Percentiles rank a stretch among this genome's conserved stretches.
Conservation (phyloP, 2,113 vertebrate genomes). For the Perognathus longimembris region DNA sequence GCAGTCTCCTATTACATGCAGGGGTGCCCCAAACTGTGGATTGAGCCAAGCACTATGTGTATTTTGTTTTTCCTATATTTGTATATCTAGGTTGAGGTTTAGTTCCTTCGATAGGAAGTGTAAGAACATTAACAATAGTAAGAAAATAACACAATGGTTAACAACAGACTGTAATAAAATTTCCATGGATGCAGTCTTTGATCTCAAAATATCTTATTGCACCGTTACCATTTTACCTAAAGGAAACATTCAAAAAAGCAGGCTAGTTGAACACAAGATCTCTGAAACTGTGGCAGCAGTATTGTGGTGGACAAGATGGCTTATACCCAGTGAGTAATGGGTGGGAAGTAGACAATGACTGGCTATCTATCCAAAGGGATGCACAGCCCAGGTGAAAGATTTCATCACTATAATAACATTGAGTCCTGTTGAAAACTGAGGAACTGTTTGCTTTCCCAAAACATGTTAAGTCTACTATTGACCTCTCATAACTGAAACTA, state of each 20-base stretch:
- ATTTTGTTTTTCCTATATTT: neutral
- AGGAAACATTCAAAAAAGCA: neutral
- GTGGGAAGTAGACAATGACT: neutral
- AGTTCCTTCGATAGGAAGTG: neutral
- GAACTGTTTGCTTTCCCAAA: neutral
- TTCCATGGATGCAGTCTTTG: neutral
- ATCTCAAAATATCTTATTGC: neutral
- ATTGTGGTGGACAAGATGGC: neutral
- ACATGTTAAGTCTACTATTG: neutral
- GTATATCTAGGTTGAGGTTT: neutral
- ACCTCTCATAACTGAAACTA: neutral
- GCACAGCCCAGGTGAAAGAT: neutral
- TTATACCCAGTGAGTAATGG: neutral
- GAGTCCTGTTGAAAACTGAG: neutral
- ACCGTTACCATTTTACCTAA: neutral
- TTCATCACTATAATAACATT: neutral
- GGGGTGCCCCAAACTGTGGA: neutral
- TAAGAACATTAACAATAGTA: neutral
- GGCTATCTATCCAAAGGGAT: neutral
- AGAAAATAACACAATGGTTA: neutral
- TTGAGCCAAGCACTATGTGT: neutral
- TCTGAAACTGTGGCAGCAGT: neutral
- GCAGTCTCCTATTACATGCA: neutral
- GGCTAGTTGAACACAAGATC: neutral
- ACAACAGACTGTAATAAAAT: neutral